phyloP scores from a whole-genome alignment of 2,113 vertebrate species.

The human (Homo sapiens) region GRCh38 chr18:79949501-79950000 shows the following conservation, averaged over 20 bases:
- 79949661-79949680: too few species aligned
- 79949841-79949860: background rate
- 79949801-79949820: background rate
- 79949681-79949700: background rate
- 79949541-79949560: too few species aligned
- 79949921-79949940: background rate
- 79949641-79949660: too few species aligned
- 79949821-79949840: too few species aligned
- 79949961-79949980: background rate
- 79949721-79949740: background rate
- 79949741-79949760: too few species aligned
- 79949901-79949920: background rate
- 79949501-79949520: too few species aligned
- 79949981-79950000: background rate
- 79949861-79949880: background rate
- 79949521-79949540: too few species aligned
- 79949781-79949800: background rate
- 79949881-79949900: background rate
- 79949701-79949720: background rate
- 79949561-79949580: too few species aligned
- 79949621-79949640: too few species aligned
- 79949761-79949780: background rate
- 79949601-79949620: too few species aligned
- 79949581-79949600: too few species aligned
- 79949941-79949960: background rate